Percentiles rank a stretch among this genome's conserved stretches.
phyloP scores from a whole-genome alignment of 2,888 invertebrate species.

The Scaptomyza tumidula region DNA sequence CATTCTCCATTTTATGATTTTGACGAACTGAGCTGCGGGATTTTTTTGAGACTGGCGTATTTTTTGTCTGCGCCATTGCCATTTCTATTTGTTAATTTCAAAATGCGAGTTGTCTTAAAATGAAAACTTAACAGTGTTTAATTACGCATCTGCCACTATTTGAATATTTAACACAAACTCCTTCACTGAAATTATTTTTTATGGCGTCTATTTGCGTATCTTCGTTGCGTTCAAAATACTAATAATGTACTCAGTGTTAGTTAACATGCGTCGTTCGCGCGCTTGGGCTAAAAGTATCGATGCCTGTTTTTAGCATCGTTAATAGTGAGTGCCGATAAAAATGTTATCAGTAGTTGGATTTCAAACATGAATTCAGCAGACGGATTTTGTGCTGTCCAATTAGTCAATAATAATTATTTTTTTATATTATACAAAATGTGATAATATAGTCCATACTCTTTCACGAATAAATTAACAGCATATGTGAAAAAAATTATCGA shows the following conservation, averaged over 20 bases:
- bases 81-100: constrained; percentile 2
- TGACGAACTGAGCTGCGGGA: constrained; percentile 25
- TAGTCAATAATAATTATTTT: not conserved
- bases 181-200: constrained; percentile 1
- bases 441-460: not conserved
- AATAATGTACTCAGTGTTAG: constrained; percentile 26
- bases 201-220: constrained; percentile 7
- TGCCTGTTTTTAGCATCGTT: constrained; percentile 1
- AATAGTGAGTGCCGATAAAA: not conserved
- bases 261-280: constrained; percentile 36
- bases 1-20: not conserved
- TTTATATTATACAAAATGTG: not conserved
- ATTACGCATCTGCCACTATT: not conserved
- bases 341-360: not conserved
- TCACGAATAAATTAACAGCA: too few species aligned
- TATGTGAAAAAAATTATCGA: constrained; percentile 8
- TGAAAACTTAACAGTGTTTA: too few species aligned
- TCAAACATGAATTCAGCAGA: not conserved
- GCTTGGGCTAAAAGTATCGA: constrained; percentile 16
- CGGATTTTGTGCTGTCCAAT: not conserved
- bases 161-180: not conserved
- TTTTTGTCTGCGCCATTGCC: constrained; percentile 2
- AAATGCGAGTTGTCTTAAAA: not conserved
- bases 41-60: constrained; percentile 47
- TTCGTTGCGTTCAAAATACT: constrained; percentile 45